These are phyloP conservation scores for Phalangium opilio DNA, from an alignment of 2,888 invertebrate genomes.

Conservation along the genomic window DNA sequence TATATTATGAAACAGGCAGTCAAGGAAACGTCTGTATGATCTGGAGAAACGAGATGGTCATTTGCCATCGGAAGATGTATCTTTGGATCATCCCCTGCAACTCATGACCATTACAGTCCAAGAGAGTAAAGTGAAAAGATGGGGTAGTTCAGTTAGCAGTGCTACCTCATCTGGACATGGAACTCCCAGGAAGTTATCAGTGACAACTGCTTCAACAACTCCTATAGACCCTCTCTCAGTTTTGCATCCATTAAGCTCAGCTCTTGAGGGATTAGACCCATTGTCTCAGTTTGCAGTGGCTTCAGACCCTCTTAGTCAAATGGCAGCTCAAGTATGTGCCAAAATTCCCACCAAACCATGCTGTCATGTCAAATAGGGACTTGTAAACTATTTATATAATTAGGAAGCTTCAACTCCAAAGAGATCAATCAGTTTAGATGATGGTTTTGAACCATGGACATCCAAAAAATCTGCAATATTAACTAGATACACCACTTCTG, in stretches of 20 bases:
- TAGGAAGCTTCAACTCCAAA: slow-evolving; percentile 1
- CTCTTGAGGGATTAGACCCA: slow-evolving; percentile 56
- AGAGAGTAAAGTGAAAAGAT: slow-evolving; percentile 23
- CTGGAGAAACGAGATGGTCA: slow-evolving; percentile 21
- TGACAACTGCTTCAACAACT: slow-evolving; percentile 14
- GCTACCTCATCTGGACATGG: slow-evolving; percentile 18
- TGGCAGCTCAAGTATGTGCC: slow-evolving; percentile 21
- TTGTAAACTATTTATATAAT: too few species aligned
- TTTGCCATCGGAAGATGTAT: slow-evolving; percentile 22
- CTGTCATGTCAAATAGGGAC: too few species aligned
- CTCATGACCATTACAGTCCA: slow-evolving; percentile 26
- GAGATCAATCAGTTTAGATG: slow-evolving; percentile 20
- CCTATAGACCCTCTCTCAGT: slow-evolving; percentile 22
- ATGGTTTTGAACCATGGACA: slow-evolving; percentile 59
- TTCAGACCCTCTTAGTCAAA: slow-evolving; percentile 43
- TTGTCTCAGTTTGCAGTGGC: slow-evolving; percentile 48
- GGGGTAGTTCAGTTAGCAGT: slow-evolving; percentile 18
- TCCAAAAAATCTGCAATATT: slow-evolving; percentile 58
- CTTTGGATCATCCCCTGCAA: slow-evolving; percentile 28
- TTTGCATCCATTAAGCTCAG: slow-evolving; percentile 25
- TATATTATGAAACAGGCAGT: slow-evolving; percentile 24
- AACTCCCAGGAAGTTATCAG: slow-evolving; percentile 16
- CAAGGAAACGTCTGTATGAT: slow-evolving; percentile 26
- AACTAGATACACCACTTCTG: slow-evolving; percentile 78
- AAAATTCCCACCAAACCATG: too few species aligned